These are phyloP conservation scores for Hoplostethus mediterraneus DNA, from an alignment of 2,797 vertebrate species.

Conservation along the genomic window DNA sequence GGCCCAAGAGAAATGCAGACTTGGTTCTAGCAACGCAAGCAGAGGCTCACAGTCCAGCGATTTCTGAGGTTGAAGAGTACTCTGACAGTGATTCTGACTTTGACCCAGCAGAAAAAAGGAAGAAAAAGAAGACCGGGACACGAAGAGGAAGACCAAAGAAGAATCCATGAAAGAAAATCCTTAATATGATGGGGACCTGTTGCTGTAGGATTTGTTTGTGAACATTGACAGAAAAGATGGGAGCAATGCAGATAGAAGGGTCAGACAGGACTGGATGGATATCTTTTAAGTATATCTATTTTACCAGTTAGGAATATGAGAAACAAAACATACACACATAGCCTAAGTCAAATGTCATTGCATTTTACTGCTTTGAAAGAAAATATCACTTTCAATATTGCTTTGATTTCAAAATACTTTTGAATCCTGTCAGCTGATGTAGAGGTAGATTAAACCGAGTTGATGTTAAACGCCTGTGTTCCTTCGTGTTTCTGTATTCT, in stretches of 20 bases:
- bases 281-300: too few relatives aligned
- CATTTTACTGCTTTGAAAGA: too few relatives aligned
- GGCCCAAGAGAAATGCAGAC: constrained; percentile 33
- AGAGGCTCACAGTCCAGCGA: background rate
- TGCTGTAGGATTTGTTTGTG: background rate
- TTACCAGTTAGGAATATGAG: too few relatives aligned
- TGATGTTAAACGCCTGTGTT: background rate
- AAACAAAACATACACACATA: too few relatives aligned
- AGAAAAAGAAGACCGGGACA: constrained; percentile 30
- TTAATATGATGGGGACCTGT: background rate
- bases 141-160: constrained; percentile 14
- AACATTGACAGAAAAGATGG: background rate
- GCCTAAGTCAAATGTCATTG: too few relatives aligned
- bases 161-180: background rate
- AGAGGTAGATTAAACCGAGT: background rate
- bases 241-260: background rate
- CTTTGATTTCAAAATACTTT: too few relatives aligned
- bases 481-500: background rate
- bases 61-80: background rate
- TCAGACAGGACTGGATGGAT: background rate
- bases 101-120: constrained; percentile 25
- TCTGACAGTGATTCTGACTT: constrained; percentile 46
- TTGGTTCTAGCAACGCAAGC: background rate
- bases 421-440: too few relatives aligned
- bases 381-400: too few relatives aligned